Evolutionary conservation across 2,888 invertebrate genomes (phyloP), one percentile per base, ranked within the genome.

Genomic region (Polydrusus pterygomalis): DNA sequence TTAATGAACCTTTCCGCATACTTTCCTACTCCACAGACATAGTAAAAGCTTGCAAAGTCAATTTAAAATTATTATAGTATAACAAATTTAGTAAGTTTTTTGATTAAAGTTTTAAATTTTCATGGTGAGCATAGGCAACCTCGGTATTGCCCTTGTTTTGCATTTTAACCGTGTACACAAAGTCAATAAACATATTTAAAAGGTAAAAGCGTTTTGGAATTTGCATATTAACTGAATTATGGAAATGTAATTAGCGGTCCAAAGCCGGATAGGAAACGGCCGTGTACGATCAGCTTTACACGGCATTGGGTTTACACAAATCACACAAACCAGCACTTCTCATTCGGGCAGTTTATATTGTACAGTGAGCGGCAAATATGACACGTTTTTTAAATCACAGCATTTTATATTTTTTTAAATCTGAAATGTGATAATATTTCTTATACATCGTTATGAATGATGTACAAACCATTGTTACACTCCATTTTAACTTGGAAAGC

Each of bases 201-300:
- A 86, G 85, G 85, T 84, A 85, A 84, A 82, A 85, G 84, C 84
- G 82, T 81, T 79, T 79, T 80, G 79, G 79, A 81, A 88, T 88
- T 87, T 88, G 85, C 88, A 88, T 88, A 87, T 88, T 88, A 88
- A 88, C 86, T 84, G 85, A 87, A 87, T 87, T 88, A 88, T 88
- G 88, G 87, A 87, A 87, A 87, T 87, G 87, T 86, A 88, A 88
- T 88, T 88, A 88, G 81, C 75, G 74, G 64, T 78, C 71, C 74
- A 75, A 68, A 77, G 73, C 75, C 49, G 56, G 75, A 70, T 75
- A 76, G 75, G 70, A 64, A 49, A 40, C 69, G 71, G 40, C 38
- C 38, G 15, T 74, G 63, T 70, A 63, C 38, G 62, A 71, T 40
- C 54, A 34, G n/a, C 51, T 34, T 25, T 56, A 70, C 60, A 60